These are phyloP conservation scores for Columba janthina DNA, from an alignment of 2,113 vertebrate genomes.

Conservation along the genomic window DNA sequence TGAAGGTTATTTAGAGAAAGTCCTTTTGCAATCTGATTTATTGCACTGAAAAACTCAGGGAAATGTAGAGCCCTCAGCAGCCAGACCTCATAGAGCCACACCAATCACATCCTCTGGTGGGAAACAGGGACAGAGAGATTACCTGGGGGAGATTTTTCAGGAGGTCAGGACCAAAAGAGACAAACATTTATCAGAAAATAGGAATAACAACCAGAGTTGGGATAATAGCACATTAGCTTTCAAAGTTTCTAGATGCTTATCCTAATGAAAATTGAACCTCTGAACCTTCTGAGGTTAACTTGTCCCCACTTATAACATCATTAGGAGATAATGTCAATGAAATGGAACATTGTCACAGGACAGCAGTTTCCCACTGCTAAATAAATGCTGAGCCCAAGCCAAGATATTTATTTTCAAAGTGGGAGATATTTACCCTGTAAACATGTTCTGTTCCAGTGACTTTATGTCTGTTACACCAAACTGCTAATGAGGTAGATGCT, in stretches of 20 bases:
- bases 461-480: slow-evolving; percentile 39
- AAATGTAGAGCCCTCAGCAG: background rate
- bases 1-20: background rate
- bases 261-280: slow-evolving; percentile 29
- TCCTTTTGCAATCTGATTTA: background rate
- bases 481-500: slow-evolving; percentile 12
- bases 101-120: background rate
- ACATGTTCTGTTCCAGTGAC: slow-evolving; percentile 64
- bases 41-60: background rate
- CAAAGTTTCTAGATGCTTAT: background rate
- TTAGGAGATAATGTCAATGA: slow-evolving; percentile 48
- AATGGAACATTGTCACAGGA: slow-evolving; percentile 46
- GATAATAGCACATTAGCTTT: background rate
- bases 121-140: background rate
- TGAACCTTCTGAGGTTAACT: slow-evolving; percentile 43
- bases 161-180: background rate
- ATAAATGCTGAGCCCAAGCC: slow-evolving; percentile 56
- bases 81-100: background rate
- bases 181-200: background rate
- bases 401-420: slow-evolving; percentile 67
- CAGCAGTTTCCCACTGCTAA: slow-evolving; percentile 58
- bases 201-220: background rate
- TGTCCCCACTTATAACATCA: slow-evolving; percentile 17
- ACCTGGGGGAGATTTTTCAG: background rate
- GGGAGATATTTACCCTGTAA: slow-evolving; percentile 65